A percentile compares a stretch with the other conserved stretches of the same genome.
Evolutionary conservation across 2,113 vertebrate species (phyloP).

Genomic region (Microtus ochrogaster): DNA sequence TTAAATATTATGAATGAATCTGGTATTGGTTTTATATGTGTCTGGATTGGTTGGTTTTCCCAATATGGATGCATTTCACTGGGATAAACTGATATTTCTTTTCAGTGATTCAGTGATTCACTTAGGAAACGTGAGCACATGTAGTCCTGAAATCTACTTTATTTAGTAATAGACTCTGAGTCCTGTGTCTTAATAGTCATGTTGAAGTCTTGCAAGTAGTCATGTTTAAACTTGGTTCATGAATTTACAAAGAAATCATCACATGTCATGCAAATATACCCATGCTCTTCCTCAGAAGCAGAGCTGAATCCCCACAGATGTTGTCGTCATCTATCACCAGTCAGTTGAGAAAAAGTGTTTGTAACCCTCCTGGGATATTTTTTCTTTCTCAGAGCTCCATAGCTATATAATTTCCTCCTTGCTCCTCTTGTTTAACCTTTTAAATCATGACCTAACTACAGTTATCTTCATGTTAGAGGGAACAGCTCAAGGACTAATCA

Average conservation of each 20-base stretch:
- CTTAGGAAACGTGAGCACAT: not conserved
- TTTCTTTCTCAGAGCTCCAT: not conserved
- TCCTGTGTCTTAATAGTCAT: not conserved
- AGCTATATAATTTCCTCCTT: not conserved
- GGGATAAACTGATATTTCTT: not conserved
- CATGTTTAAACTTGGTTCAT: not conserved
- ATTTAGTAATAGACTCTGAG: not conserved
- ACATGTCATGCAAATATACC: not conserved
- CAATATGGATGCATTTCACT: not conserved
- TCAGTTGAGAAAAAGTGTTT: not conserved
- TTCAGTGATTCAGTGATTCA: not conserved
- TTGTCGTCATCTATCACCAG: not conserved
- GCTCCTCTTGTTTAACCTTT: not conserved
- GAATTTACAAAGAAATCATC: not conserved
- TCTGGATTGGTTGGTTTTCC: not conserved
- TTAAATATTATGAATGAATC: not conserved
- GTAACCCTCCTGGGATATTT: not conserved
- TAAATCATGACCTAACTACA: not conserved
- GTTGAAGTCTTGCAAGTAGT: not conserved
- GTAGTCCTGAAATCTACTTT: not conserved
- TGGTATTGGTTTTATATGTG: not conserved
- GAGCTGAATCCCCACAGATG: not conserved
- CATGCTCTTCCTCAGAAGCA: not conserved
- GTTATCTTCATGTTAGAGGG: not conserved
- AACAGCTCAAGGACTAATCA: not conserved